Evolutionary conservation across 2,888 invertebrate genomes (phyloP), one percentile per base, ranked within the genome.

Genomic region (Pyrgus malvae): DNA sequence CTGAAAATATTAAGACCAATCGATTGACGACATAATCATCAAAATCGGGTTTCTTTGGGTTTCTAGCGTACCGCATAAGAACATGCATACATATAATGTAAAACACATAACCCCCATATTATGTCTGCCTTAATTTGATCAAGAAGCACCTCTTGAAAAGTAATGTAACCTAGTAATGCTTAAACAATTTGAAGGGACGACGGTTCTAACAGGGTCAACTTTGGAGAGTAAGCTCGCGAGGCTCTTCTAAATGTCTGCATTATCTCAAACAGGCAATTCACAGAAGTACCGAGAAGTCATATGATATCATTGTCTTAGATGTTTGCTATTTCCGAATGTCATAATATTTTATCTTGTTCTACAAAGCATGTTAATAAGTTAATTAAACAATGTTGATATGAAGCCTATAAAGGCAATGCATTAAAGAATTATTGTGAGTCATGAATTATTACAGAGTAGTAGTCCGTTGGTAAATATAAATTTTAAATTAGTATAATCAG

Each of bases 261-360:
- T 64, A 68, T 64, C 60, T 65, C 57, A 51, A 66, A 60, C 60
- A 58, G 57, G 61, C 57, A 57, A 64, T 62, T 58, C 55, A 59
- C 55, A 50, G 45, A 50, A 56, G 45, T 16, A 41, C 41, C 46
- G 40, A 23, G 40, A 46, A 40, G 38, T 54, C 31, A 46, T 23
- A 21, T 31, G 29, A 48, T 45, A 11, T 45, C 53, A 38, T 45
- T 53, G 38, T 29, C 17, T 51, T 44, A 45, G 14, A 21, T 21
- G 29, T 35, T 31, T 16, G 38, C 29, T 53, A 45, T 45, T 45
- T 45, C 45, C 38, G 29, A 16, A 45, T 21, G n/a, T 4, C 38
- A 37, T 45, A 29, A 40, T 40, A 45, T 2, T 38, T 45, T 23
- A 31, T 38, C 16, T 40, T 3, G 12, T 12, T 2, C 9, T 19